Evolutionary conservation across 2,113 vertebrate species (phyloP).

Genomic region (Nanorana parkeri): DNA sequence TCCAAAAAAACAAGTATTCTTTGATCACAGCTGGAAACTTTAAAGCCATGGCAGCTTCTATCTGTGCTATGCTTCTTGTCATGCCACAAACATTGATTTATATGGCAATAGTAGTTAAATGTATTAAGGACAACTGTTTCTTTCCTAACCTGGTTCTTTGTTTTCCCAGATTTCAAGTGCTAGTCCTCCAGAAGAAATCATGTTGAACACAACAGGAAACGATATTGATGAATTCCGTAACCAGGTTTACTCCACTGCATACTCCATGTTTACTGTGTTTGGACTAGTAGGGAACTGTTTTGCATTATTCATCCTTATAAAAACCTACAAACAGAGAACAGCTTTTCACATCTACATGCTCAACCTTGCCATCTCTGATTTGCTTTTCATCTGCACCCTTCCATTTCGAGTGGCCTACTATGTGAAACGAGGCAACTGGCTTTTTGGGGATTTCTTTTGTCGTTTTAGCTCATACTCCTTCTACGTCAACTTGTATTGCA

Average conservation of each 20-base stretch:
- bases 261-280: slow-evolving; percentile 86
- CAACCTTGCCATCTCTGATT: slow-evolving; percentile 89
- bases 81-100: no score
- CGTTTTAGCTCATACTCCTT: slow-evolving; percentile 86
- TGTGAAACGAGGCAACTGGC: slow-evolving; percentile 84
- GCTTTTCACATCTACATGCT: slow-evolving; percentile 93
- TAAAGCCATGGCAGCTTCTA: no score
- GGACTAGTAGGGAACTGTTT: slow-evolving; percentile 88
- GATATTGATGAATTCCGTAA: slow-evolving; percentile 91
- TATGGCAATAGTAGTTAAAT: no score
- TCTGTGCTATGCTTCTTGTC: no score
- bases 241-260: slow-evolving; percentile 87
- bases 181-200: neutral
- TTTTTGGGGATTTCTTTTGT: slow-evolving; percentile 86
- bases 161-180: no score
- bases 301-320: slow-evolving; percentile 84
- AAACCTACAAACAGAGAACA: slow-evolving; percentile 76
- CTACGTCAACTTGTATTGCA: slow-evolving; percentile 96
- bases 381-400: slow-evolving; percentile 89
- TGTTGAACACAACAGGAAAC: slow-evolving; percentile 39
- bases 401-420: slow-evolving; percentile 91
- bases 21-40: no score
- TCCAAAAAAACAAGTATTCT: no score
- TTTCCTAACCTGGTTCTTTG: no score
- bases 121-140: no score